A percentile compares a stretch with the other conserved stretches of the same genome.
Conservation (phyloP, 2,888 invertebrate species). For the Hetaerina titia region DNA sequence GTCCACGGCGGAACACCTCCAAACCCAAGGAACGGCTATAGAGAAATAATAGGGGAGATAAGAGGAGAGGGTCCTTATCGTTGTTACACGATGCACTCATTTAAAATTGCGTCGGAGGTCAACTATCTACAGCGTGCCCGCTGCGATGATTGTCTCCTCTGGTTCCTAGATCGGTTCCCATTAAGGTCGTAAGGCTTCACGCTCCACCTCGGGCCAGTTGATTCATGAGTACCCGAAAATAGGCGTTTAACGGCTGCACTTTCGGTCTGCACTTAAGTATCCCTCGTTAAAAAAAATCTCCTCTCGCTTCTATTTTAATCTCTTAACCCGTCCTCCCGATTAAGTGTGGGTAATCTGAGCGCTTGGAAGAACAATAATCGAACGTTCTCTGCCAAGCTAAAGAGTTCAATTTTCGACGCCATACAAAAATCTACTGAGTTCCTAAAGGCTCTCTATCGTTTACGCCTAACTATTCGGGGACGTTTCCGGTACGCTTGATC, state of each 20-base stretch:
- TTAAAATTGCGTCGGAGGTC: not conserved
- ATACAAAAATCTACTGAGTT: not conserved
- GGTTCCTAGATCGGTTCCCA: conserved; percentile 40
- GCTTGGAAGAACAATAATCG: not conserved
- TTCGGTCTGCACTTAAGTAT: conserved; percentile 26
- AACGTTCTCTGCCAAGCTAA: not conserved
- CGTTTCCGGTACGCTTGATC: too few relatives aligned
- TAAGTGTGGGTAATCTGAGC: not conserved
- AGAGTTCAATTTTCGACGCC: not conserved
- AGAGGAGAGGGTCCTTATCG: not conserved
- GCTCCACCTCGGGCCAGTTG: not conserved
- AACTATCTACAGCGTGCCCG: not conserved
- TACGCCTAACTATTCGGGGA: too few relatives aligned
- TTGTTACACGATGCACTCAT: conserved; percentile 18
- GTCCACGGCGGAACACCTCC: not conserved
- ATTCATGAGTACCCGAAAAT: conserved; percentile 24
- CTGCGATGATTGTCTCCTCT: not conserved
- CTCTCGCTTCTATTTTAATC: not conserved
- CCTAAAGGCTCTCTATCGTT: too few relatives aligned
- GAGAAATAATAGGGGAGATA: not conserved
- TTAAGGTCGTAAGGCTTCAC: not conserved
- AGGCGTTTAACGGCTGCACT: conserved; percentile 42
- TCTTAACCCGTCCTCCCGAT: not conserved
- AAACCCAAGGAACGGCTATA: too few relatives aligned
- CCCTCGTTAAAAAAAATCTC: not conserved